These are phyloP conservation scores for Neocrepidodera transversa DNA, from an alignment of 2,888 invertebrate species.

Conservation along the genomic window DNA sequence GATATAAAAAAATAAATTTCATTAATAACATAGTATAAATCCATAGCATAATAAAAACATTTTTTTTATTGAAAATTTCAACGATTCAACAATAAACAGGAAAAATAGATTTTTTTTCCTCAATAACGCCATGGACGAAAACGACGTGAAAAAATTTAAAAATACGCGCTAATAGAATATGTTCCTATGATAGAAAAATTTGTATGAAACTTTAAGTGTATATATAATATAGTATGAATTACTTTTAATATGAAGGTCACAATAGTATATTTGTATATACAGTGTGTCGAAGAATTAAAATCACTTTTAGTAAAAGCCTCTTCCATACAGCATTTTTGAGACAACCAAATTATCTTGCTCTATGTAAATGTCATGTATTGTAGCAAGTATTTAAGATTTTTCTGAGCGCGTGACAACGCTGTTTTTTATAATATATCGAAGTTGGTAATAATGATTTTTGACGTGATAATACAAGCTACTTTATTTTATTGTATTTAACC, in stretches of 20 bases:
- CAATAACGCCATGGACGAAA: constrained; percentile 20
- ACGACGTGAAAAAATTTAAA: constrained; percentile 13
- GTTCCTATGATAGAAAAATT: constrained; percentile 26
- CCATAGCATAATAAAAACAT: constrained; percentile 24
- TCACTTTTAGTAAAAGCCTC: background rate
- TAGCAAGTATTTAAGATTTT: no score
- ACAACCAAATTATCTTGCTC: background rate
- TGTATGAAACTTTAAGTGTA: constrained; percentile 29
- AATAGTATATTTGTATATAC: constrained; percentile 18
- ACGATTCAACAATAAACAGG: constrained; percentile 22
- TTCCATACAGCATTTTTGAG: background rate
- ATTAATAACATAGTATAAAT: constrained; percentile 32
- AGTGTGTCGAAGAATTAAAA: constrained; percentile 2
- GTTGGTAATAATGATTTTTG: no score
- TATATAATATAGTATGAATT: constrained; percentile 27
- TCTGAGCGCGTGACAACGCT: no score
- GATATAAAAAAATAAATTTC: constrained; percentile 30
- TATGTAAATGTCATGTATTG: no score
- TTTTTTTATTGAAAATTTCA: constrained; percentile 28
- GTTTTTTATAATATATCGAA: no score
- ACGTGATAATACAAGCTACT: no score
- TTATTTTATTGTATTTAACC: no score
- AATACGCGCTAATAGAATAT: constrained; percentile 12
- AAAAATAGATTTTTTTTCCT: constrained; percentile 7
- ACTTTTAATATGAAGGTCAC: constrained; percentile 29